Conservation (phyloP, 2,888 invertebrate species). For the Leucophora obtusa region DNA sequence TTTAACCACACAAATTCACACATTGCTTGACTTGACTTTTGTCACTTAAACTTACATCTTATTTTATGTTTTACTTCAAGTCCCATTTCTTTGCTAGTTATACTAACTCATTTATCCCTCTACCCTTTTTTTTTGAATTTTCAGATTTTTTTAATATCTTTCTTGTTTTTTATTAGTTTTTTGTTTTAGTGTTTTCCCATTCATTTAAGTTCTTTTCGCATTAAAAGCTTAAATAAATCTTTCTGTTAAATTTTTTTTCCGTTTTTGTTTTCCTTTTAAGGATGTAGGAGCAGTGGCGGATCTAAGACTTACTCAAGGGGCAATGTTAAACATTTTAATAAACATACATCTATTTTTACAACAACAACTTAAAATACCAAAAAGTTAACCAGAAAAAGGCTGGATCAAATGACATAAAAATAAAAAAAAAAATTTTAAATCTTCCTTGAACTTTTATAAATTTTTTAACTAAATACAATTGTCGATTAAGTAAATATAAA, state of each 20-base stretch:
- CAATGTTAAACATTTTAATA: too few species aligned
- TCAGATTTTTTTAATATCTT: background rate
- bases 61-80: background rate
- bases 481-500: too few species aligned
- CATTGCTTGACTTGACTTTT: slow-evolving; percentile 68
- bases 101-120: background rate
- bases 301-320: too few species aligned
- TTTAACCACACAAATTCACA: slow-evolving; percentile 67
- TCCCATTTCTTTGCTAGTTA: background rate
- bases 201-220: slow-evolving; percentile 49
- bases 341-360: too few species aligned
- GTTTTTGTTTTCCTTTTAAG: background rate
- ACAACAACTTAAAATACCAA: too few species aligned
- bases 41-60: slow-evolving; percentile 52
- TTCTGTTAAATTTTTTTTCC: slow-evolving; percentile 27
- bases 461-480: too few species aligned
- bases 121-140: slow-evolving; percentile 10
- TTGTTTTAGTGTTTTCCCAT: slow-evolving; percentile 42
- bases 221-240: slow-evolving; percentile 59
- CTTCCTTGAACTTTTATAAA: too few species aligned
- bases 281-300: background rate
- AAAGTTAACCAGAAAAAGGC: too few species aligned
- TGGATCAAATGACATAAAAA: too few species aligned
- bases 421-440: too few species aligned
- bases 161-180: slow-evolving; percentile 6